Evolutionary conservation across 2,113 vertebrate species (phyloP).

Genomic region (Pangasianodon gigas): DNA sequence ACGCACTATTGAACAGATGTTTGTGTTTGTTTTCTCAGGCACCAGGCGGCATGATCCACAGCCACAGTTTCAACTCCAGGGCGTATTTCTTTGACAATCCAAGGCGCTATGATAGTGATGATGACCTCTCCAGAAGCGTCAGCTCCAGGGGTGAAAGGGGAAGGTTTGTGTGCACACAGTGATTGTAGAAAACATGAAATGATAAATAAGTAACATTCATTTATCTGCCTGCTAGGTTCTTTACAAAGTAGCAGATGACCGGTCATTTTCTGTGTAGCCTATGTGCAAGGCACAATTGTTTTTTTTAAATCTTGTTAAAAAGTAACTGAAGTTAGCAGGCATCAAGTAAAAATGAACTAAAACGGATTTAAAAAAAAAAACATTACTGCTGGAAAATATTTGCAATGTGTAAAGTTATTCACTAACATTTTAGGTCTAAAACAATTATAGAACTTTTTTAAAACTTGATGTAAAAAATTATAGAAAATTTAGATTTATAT

Average conservation of each 20-base stretch:
- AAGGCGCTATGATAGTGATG: slow-evolving; percentile 91
- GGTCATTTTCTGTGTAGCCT: no score
- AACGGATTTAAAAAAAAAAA: no score
- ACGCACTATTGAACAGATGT: slow-evolving; percentile 20
- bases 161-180: slow-evolving; percentile 62
- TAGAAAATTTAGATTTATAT: no score
- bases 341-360: no score
- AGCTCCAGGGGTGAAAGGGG: slow-evolving; percentile 78
- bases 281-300: no score
- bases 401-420: no score
- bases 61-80: slow-evolving; percentile 90
- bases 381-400: no score
- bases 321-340: no score
- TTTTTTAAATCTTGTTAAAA: no score
- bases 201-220: neutral
- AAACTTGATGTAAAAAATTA: no score
- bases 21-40: slow-evolving; percentile 69
- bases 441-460: no score
- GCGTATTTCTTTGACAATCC: slow-evolving; percentile 98
- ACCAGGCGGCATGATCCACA: slow-evolving; percentile 89
- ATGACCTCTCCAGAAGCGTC: slow-evolving; percentile 86
- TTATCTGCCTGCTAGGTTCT: neutral
- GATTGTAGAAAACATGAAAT: neutral
- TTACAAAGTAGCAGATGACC: neutral
- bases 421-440: no score